Evolutionary conservation across 2,797 vertebrate genomes (phyloP), one percentile per base, ranked within the genome.

Genomic region (Enteromius thamalakanensis): DNA sequence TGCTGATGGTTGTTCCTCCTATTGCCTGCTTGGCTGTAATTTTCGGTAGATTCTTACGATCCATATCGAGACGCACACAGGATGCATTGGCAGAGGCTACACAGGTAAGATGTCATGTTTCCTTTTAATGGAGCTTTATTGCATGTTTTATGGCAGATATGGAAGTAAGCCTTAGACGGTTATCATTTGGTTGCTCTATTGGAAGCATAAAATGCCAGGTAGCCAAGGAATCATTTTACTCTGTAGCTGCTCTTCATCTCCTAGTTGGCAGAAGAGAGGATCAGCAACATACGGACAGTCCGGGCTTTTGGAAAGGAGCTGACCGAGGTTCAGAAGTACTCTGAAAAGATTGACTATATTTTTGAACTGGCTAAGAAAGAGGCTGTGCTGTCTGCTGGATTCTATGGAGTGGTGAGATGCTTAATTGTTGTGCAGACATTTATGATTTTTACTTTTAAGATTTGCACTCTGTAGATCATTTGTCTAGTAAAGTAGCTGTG

Each of bases 71-170:
- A 91, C 86, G 89, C 67, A 99, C 96, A 0, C 98, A 99, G 90
- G 97, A 99, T n/a, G 95, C 98, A 7, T 94, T 99, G n/a, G 98
- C 98, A 72, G 94, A 97, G 81, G 95, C 98, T 86, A 97, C 98
- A 71, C 95, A 99, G 97, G 98, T 99, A 89, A 89, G 78, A 70
- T 15, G 4, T 11, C 17, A 45, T 32, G 9, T 65, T 14, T 34
- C 9, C 12, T 76, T 82, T 68, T 34, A 49, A 51, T 75, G 42
- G 9, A n/a, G 47, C 19, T 47, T 65, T 65, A 49, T 58, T 53
- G 67, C 29, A 23, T 3, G 17, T 64, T 81, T 74, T 67, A 79
- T 68, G 68, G 64, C 45, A n/a, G 11, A 47, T 64, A 26, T 40
- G 79, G 19, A 69, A 58, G 17, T 21, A 70, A 11, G 17, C 17